Evolutionary conservation across 2,888 invertebrate species (phyloP), one percentile per base, ranked within the genome.

Genomic region (Amphipoea lucens): DNA sequence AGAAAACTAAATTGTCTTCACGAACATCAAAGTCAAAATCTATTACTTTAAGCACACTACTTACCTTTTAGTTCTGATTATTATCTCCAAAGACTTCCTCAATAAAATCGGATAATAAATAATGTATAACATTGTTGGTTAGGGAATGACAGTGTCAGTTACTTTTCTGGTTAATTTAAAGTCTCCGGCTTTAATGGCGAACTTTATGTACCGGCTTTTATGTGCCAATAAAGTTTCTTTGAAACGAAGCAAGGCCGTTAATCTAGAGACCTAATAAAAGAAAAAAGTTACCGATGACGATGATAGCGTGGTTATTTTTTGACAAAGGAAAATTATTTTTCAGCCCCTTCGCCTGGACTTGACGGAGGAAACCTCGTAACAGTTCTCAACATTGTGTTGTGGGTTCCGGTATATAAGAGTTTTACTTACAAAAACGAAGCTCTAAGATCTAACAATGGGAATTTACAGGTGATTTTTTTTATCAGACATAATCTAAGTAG

Each of bases 131-230:
- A 90, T 83, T 90, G 91, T 90, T 79, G 82, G 86, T 88, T 82
- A 68, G 76, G 78, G 81, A 87, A 86, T 84, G 80, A 78, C 83
- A 68, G 73, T 83, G 88, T 91, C 92, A 91, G 91, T 91, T 93
- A 92, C 88, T 94, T 88, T 94, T 94, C 94, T 95, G 94, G 95
- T 96, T 95, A 96, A 96, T 96, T 96, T 96, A 95, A 96, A 95
- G 92, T 92, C 91, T 89, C 90, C 90, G 87, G 92, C 90, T 94
- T 96, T 95, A 94, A 94, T 93, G 93, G 92, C 89, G 66, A 92
- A 93, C 92, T 96, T 96, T 96, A 96, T 95, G 94, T 92, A 90
- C 91, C 92, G 85, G 90, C 94, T 96, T 93, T 96, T 96, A 96
- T 94, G 92, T 88, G 87, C 90, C 93, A 91, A 95, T 96, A 96